phyloP scores from a whole-genome alignment of 1,140 invertebrate genomes.

The Formica selysi region DNA sequence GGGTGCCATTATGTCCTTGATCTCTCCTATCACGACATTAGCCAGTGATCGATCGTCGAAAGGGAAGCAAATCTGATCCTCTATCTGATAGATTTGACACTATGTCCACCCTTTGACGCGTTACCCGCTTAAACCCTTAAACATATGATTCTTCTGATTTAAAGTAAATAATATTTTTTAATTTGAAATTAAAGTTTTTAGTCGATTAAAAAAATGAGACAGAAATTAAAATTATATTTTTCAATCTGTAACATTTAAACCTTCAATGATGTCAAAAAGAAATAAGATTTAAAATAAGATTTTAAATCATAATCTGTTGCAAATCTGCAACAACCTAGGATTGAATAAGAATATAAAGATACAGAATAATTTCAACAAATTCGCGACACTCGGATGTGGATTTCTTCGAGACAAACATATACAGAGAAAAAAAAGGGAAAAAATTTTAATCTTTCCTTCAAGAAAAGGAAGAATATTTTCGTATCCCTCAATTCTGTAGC shows the following conservation, averaged over 20 bases:
- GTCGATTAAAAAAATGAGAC: not conserved
- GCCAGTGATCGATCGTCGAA: slow-evolving; percentile 67
- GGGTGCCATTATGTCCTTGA: slow-evolving; percentile 73
- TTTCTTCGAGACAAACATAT: not conserved
- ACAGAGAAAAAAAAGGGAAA: not conserved
- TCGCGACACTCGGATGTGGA: not conserved
- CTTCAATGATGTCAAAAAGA: not conserved
- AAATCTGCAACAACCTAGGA: not conserved
- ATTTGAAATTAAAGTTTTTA: not conserved
- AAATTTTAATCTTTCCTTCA: slow-evolving; percentile 70
- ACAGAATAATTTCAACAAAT: not conserved
- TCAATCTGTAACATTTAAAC: not conserved
- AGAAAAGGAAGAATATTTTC: slow-evolving; percentile 71
- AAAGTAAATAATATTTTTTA: not conserved
- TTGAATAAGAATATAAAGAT: not conserved
- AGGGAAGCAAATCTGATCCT: slow-evolving; percentile 63
- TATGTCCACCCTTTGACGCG: not conserved
- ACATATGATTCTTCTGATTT: not conserved
- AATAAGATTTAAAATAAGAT: not conserved
- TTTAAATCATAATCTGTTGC: not conserved
- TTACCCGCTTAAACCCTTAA: not conserved
- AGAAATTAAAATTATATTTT: not conserved
- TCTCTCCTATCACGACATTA: slow-evolving; percentile 64
- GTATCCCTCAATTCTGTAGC: slow-evolving; percentile 68
- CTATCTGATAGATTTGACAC: slow-evolving; percentile 22